Conservation (phyloP, 1,140 invertebrate genomes). For the Gryon sp. region DNA sequence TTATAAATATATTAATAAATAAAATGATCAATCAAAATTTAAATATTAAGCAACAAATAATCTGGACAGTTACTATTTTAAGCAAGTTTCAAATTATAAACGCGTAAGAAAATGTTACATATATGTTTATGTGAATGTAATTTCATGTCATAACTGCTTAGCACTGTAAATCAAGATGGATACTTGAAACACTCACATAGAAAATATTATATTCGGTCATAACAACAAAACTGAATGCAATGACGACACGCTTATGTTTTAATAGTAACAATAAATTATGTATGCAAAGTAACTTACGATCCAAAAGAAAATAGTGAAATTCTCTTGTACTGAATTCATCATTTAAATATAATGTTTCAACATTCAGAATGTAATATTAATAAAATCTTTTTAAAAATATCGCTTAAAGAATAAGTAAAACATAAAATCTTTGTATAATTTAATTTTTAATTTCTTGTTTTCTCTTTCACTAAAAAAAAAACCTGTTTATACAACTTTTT, state of each 20-base stretch:
- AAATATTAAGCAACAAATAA: no score
- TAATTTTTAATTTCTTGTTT: no score
- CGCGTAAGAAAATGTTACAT: constrained; percentile 40
- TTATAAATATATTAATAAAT: background rate
- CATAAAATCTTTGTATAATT: no score
- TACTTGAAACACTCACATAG: constrained; percentile 76
- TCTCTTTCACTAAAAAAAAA: no score
- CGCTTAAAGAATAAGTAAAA: no score
- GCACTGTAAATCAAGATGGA: constrained; percentile 76
- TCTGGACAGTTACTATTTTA: no score
- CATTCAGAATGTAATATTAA: no score
- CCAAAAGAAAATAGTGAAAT: constrained; percentile 69
- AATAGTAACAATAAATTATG: constrained; percentile 78
- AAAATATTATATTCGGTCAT: constrained; percentile 77
- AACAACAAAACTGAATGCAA: constrained; percentile 74
- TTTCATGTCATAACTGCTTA: constrained; percentile 74
- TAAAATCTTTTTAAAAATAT: no score
- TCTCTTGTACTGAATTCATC: constrained; percentile 61
- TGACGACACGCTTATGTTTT: constrained; percentile 75
- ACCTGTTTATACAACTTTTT: no score
- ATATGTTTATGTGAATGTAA: constrained; percentile 63
- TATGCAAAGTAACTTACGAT: constrained; percentile 68
- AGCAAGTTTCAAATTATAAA: no score
- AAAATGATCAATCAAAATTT: background rate
- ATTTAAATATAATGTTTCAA: no score